These are phyloP conservation scores for Archegozetes longisetosus DNA, from an alignment of 1,140 invertebrate species.

Conservation along the genomic window DNA sequence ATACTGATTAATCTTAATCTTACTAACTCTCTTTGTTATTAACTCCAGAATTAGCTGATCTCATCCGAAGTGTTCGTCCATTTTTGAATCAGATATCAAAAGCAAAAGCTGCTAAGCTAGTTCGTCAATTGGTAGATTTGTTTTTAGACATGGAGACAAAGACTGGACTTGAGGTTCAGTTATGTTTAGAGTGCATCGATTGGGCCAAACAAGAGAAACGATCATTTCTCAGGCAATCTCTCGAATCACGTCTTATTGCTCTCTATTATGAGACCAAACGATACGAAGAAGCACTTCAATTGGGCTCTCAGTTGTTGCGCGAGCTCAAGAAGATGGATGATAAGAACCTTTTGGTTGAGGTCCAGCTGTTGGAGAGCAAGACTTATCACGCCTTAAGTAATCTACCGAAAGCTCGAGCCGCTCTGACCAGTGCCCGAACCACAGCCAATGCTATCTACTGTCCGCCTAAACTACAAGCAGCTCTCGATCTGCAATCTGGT, in stretches of 20 bases:
- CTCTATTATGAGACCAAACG: constrained; percentile 85
- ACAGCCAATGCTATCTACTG: constrained; percentile 99
- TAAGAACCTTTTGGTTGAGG: constrained; percentile 92
- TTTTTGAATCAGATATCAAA: constrained; percentile 86
- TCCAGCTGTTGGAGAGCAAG: constrained; percentile 91
- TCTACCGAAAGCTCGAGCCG: constrained; percentile 85
- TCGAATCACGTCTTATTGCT: constrained; percentile 82
- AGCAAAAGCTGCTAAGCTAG: constrained; percentile 95
- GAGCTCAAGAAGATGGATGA: constrained; percentile 99
- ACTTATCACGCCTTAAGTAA: constrained; percentile 88
- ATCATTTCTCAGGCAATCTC: constrained; percentile 86
- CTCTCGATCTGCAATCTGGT: constrained; percentile 91
- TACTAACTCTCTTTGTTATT: background rate
- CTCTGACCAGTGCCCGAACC: constrained; percentile 90
- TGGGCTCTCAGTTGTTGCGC: constrained; percentile 64
- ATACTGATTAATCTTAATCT: background rate
- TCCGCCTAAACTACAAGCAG: constrained; percentile 91
- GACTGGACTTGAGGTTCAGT: constrained; percentile 58
- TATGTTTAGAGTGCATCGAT: constrained; percentile 89
- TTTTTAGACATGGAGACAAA: constrained; percentile 90
- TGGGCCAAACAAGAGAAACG: constrained; percentile 96
- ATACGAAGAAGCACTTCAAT: constrained; percentile 63
- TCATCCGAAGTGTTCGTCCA: constrained; percentile 83
- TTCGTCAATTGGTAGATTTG: constrained; percentile 87
- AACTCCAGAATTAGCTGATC: constrained; percentile 57